Conservation (phyloP, 1,140 invertebrate species). For the Popillia japonica region DNA sequence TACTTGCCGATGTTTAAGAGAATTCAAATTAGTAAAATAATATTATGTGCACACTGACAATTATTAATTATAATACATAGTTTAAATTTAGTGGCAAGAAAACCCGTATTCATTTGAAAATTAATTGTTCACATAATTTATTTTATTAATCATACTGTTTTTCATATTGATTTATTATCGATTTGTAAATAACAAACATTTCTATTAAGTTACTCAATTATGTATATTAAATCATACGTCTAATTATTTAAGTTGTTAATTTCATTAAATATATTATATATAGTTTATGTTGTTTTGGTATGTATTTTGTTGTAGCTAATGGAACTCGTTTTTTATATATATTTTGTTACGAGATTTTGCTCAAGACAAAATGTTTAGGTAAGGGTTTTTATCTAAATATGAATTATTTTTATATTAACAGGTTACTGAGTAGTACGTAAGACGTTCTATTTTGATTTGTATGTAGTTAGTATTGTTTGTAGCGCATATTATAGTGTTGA, state of each 20-base stretch:
- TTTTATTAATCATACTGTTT: too few relatives aligned
- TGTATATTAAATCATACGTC: too few relatives aligned
- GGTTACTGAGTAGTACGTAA: not conserved
- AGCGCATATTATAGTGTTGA: not conserved
- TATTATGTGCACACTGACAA: too few relatives aligned
- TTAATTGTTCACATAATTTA: too few relatives aligned
- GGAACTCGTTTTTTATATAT: not conserved
- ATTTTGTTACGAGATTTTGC: constrained; percentile 36
- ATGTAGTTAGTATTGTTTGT: not conserved
- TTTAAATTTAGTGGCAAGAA: too few relatives aligned
- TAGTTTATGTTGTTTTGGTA: not conserved
- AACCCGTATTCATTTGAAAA: too few relatives aligned
- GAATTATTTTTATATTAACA: constrained; percentile 22
- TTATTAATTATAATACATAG: too few relatives aligned
- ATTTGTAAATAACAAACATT: not conserved
- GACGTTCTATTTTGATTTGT: constrained; percentile 24
- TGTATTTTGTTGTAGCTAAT: constrained; percentile 11
- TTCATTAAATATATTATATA: too few relatives aligned
- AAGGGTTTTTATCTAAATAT: constrained; percentile 26
- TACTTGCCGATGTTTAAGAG: not conserved
- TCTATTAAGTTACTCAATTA: constrained; percentile 12
- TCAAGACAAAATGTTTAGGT: constrained; percentile 37
- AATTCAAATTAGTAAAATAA: too few relatives aligned
- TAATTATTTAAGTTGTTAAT: constrained; percentile 8
- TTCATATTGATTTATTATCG: not conserved